Evolutionary conservation across 2,888 invertebrate species (phyloP), one percentile per base, ranked within the genome.

Genomic region (Incurvaria masculella): DNA sequence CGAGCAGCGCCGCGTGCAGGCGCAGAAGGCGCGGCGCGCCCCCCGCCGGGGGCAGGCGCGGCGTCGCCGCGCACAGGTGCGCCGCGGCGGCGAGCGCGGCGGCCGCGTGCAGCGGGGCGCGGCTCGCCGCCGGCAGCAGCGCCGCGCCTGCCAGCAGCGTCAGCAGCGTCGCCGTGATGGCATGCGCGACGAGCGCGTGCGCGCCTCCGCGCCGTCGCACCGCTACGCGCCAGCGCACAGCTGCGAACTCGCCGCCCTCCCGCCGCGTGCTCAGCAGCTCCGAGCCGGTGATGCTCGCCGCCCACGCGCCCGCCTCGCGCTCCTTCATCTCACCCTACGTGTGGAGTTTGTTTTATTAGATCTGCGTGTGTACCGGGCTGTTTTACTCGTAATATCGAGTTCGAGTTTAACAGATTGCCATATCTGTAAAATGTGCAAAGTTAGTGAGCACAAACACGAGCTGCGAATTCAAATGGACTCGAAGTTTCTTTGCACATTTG

Each of bases 261-360:
- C 73, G 62, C 8, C 78, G 78, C 11, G 40, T 10, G 17, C 6
- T 39, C n/a, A n/a, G n/a, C 3, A 26, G 19, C 18, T 16, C 14
- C 10, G 40, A 42, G 23, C 33, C 8, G 49, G 69, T 59, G 16
- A 59, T 49, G 47, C 56, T 23, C 50, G 72, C 58, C 56, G 69
- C 64, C 75, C 75, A 75, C 1, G 62, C 57, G 16, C 72, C 69
- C 4, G 64, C 55, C 55, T 71, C 70, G 53, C 65, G 66, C 17
- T 69, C 61, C 19, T 64, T 55, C 18, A 33, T 33, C 14, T 33
- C 33, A 14, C 33, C 33, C 33, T 33, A n/a, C n/a, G 41, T 39
- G 39, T 4, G 23, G 5, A 23, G 21, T 42, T n/a, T n/a, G n/a
- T n/a, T n/a, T n/a, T n/a, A n/a, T n/a, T n/a, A n/a, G n/a, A n/a